phyloP scores from a whole-genome alignment of 2,113 vertebrate genomes.

The Oryzias javanicus region DNA sequence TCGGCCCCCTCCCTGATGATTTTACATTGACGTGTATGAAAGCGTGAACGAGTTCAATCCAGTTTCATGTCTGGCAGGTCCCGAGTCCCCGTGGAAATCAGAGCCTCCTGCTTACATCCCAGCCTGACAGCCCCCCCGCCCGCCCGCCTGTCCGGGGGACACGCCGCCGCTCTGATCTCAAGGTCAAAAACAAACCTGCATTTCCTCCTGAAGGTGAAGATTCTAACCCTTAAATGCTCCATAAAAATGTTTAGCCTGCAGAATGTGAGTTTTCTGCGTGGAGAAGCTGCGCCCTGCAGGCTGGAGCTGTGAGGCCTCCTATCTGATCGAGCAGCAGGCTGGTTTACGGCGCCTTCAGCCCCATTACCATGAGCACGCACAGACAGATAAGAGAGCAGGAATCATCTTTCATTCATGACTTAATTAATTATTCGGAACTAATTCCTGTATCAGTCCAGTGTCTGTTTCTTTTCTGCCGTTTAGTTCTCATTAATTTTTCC shows the following conservation, averaged over 20 bases:
- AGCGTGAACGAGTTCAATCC: neutral
- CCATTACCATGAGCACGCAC: conserved; percentile 22
- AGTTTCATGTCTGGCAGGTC: neutral
- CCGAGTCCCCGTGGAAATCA: conserved; percentile 30
- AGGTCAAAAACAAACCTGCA: no score
- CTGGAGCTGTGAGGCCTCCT: neutral
- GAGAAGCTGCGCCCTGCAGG: neutral
- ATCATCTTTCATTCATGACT: conserved; percentile 21
- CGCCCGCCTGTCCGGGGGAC: no score
- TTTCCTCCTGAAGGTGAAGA: no score
- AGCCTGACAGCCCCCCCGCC: neutral
- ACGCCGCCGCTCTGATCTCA: no score
- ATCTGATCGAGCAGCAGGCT: conserved; percentile 10
- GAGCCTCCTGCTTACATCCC: neutral
- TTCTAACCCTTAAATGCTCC: no score
- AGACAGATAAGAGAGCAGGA: conserved; percentile 15
- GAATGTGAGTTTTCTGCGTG: neutral
- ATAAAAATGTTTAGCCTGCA: neutral
- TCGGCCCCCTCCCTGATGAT: neutral
- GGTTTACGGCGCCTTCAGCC: conserved; percentile 6
- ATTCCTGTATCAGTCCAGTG: conserved; percentile 30
- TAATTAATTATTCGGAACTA: conserved; percentile 36
- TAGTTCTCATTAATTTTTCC: conserved; percentile 4
- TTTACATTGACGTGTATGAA: neutral
- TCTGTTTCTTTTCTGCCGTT: neutral